Percentiles rank a stretch among this genome's conserved stretches.
Evolutionary conservation across 2,113 vertebrate species (phyloP).

Genomic region (Haliaeetus leucogaster): DNA sequence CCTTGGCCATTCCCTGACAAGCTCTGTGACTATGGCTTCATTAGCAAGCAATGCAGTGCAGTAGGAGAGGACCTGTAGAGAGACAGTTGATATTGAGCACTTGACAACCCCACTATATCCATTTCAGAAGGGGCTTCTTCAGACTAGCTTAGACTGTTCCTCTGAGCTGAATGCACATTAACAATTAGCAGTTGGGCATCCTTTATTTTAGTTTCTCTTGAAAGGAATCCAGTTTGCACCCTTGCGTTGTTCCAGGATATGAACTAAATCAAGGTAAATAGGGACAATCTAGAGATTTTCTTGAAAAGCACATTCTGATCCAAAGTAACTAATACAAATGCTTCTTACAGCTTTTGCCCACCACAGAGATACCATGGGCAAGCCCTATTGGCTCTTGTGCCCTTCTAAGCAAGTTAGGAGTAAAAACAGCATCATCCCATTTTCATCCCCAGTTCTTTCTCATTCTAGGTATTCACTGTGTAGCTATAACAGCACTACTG

Average conservation of each 20-base stretch:
- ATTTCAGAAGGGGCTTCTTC: background rate
- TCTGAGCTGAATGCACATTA: background rate
- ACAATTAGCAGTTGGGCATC: background rate
- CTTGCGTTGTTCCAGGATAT: background rate
- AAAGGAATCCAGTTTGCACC: background rate
- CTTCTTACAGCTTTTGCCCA: background rate
- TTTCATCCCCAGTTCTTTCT: background rate
- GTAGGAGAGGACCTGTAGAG: background rate
- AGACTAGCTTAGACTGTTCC: background rate
- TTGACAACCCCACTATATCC: background rate
- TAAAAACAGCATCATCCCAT: background rate
- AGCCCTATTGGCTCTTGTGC: background rate
- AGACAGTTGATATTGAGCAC: background rate
- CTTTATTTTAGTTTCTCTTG: background rate
- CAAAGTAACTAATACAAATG: background rate
- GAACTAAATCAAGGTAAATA: background rate
- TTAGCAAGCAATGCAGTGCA: background rate
- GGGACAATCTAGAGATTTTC: background rate
- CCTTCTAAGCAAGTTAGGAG: background rate
- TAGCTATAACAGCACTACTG: background rate
- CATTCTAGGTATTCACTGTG: background rate
- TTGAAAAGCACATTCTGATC: background rate
- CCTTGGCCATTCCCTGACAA: background rate
- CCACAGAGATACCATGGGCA: background rate
- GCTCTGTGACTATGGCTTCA: background rate